A percentile compares a stretch with the other conserved stretches of the same genome.
phyloP scores from a whole-genome alignment of 2,113 vertebrate species.

The Pipa parva region DNA sequence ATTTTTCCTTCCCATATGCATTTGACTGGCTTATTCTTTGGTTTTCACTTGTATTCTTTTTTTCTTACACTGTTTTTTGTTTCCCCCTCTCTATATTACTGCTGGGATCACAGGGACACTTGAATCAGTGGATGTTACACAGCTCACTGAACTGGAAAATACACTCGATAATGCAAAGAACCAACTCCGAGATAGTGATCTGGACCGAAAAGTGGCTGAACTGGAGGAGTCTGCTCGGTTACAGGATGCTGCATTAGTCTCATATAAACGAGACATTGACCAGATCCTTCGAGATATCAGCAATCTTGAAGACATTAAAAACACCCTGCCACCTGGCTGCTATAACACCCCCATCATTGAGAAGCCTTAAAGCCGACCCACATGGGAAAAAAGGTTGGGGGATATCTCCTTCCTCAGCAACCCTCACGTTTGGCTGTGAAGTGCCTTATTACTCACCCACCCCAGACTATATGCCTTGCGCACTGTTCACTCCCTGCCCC shows the following conservation, averaged over 20 bases:
- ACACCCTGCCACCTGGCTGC: constrained; percentile 86
- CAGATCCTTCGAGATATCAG: constrained; percentile 86
- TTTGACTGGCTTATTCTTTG: no score
- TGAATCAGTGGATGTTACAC: constrained; percentile 87
- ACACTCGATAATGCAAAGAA: constrained; percentile 80
- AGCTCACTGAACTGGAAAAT: constrained; percentile 83
- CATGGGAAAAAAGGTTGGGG: constrained; percentile 41
- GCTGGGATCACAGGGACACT: constrained; percentile 73
- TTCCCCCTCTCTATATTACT: neutral
- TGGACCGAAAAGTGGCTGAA: constrained; percentile 83
- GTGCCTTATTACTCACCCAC: constrained; percentile 74
- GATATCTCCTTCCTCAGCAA: constrained; percentile 34
- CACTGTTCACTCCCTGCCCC: constrained; percentile 42
- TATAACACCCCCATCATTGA: constrained; percentile 94
- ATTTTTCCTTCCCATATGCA: no score
- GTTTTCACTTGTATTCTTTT: neutral
- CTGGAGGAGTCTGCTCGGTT: constrained; percentile 77
- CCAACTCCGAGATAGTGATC: constrained; percentile 76
- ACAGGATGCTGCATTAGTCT: constrained; percentile 81
- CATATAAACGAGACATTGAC: constrained; percentile 85
- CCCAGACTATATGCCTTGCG: constrained; percentile 14
- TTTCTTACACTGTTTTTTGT: neutral
- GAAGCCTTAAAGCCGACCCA: constrained; percentile 61
- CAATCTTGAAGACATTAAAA: constrained; percentile 94
- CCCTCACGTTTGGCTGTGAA: constrained; percentile 53